These are phyloP conservation scores for Solea solea DNA, from an alignment of 2,113 vertebrate species.

Conservation along the genomic window DNA sequence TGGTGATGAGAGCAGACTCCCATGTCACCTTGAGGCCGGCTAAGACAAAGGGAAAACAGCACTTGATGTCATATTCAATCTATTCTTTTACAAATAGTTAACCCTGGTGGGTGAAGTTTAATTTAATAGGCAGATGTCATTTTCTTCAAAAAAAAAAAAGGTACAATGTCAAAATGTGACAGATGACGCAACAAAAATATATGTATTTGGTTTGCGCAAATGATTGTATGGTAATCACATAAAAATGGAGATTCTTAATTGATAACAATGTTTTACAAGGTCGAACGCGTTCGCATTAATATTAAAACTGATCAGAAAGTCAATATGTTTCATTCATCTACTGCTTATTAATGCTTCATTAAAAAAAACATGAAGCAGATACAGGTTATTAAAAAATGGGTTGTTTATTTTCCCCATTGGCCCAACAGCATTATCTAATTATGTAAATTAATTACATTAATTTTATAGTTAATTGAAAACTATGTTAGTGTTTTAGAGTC, in stretches of 20 bases:
- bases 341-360: background rate
- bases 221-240: background rate
- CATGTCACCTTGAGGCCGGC: slow-evolving; percentile 75
- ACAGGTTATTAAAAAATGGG: background rate
- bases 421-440: too few species aligned
- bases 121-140: slow-evolving; percentile 43
- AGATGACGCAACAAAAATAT: slow-evolving; percentile 9
- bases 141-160: slow-evolving; percentile 27
- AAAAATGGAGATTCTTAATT: background rate
- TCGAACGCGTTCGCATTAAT: too few species aligned
- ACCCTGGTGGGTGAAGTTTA: slow-evolving; percentile 31
- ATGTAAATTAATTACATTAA: background rate
- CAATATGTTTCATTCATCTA: background rate
- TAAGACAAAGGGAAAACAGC: slow-evolving; percentile 64
- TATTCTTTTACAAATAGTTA: slow-evolving; percentile 44
- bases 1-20: slow-evolving; percentile 65
- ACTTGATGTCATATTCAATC: slow-evolving; percentile 64
- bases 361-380: background rate
- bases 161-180: background rate
- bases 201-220: background rate
- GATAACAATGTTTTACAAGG: too few species aligned
- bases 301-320: too few species aligned
- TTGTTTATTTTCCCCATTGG: too few species aligned
- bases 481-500: background rate
- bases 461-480: background rate